Percentiles rank a stretch among this genome's conserved stretches.
Evolutionary conservation across 2,888 invertebrate species (phyloP).

Genomic region (Melangyna quadrimaculata): DNA sequence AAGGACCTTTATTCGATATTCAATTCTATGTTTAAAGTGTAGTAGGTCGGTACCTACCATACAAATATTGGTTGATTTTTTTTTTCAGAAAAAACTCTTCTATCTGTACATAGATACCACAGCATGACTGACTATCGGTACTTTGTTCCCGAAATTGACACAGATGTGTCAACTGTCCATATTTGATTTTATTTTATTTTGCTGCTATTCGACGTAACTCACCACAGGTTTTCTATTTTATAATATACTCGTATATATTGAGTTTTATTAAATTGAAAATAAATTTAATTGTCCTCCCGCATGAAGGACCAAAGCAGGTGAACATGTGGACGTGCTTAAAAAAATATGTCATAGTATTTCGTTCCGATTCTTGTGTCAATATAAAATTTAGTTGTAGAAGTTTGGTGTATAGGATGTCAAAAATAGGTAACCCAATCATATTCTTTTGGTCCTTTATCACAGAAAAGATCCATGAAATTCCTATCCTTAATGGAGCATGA

Average conservation of each 20-base stretch:
- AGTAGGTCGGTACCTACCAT: background rate
- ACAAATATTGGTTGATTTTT: background rate
- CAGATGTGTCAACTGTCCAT: conserved; percentile 38
- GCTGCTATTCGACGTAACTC: background rate
- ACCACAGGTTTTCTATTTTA: background rate
- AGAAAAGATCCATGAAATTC: background rate
- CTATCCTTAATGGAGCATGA: conserved; percentile 1
- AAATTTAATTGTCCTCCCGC: conserved; percentile 32
- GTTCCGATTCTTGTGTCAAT: background rate
- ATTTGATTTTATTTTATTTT: background rate
- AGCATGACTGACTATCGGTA: background rate
- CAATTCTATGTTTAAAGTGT: background rate
- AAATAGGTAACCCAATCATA: background rate
- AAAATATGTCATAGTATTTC: conserved; percentile 8
- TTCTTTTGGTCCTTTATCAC: background rate
- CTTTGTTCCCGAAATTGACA: conserved; percentile 27
- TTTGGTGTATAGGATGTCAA: background rate
- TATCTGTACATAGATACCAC: background rate
- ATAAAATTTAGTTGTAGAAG: background rate
- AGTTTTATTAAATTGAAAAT: conserved; percentile 50
- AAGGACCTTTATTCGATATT: background rate
- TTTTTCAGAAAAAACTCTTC: background rate
- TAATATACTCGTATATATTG: background rate
- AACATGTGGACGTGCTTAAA: conserved; percentile 7
- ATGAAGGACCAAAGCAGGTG: background rate